Base-by-base conservation (phyloP, 2,797 vertebrate genomes). In the Phaenicophaeus curvirostris region DNA sequence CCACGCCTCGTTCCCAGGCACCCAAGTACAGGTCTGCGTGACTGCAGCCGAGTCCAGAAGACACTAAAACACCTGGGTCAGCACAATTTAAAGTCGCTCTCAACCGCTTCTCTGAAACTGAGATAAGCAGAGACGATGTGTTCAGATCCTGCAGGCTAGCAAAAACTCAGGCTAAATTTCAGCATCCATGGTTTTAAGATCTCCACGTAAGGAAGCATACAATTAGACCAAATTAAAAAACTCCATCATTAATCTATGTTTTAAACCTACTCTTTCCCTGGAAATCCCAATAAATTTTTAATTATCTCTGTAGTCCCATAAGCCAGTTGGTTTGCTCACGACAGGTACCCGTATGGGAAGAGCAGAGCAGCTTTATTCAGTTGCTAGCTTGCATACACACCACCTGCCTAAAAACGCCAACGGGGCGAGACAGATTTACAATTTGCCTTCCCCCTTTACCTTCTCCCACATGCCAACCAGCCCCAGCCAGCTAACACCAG, bases 141-240 rank as follows among this genome's bases (percentile, higher is more conserved):
- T 24, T 73, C 12, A 7, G 27, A 44, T 50, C 11, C 57, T 28
- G 31, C 41, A 88, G 37, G 9, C 13, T 18, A 23, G 37, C 8
- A 9, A 50, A 44, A 67, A 53, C 28, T 61, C 48, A 1, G 31
- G 33, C 31, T 71, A 21, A 17, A 35, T 57, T 79, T 82, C 67
- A 2, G 53, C 0, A 0, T 4, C 30, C 0, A 0, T 27, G 18
- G 62, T 33, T 85, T 80, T 68, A 39, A 77, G 89, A 68, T 10
- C 25, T 54, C n/a, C 15, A 4, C 0, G 1, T 4, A 44, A 19
- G 15, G 20, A 55, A 71, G 25, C 2, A 6, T 48, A 23, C 35
- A 28, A 79, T 58, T 31, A 54, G 4, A 55, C 15, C 33, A 74
- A 74, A 75, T 25, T 0, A 1, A 67, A 75, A 65, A 11, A 55